Evolutionary conservation across 2,113 vertebrate species (phyloP), one percentile per base, ranked within the genome.

Genomic region (Hydropotes inermis): DNA sequence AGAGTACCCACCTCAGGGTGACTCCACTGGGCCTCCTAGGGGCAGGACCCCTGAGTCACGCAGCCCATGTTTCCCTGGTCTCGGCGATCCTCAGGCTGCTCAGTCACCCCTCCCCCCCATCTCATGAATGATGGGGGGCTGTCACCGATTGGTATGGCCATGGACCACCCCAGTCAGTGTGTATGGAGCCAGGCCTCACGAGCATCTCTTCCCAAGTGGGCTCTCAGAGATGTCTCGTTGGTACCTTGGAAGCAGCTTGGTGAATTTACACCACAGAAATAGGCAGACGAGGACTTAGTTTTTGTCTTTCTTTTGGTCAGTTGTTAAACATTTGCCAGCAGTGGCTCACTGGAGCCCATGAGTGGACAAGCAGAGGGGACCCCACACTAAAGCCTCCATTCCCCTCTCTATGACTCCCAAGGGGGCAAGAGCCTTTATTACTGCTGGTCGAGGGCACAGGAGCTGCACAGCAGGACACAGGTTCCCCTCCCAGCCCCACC

Each of bases 61-160:
- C 30, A 64, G 47, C 25, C 94, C 16, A 7, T 1, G 28, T 30
- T 33, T 16, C 54, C 74, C 39, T 1, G 2, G 4, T 55, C 25
- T 28, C 30, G 2, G 0, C 0, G 7, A 12, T 0, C 83, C 33
- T 30, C 17, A 2, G 27, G 12, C 70, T 19, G 27, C 0, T 36
- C n/a, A 8, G 11, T 43, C 28, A 36, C 23, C 12, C 39, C 14
- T 33, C 23, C 0, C 43, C 23, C 14, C 16, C n/a, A 21, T 60
- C 74, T 25, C 60, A 3, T 6, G 7, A 47, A 7, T 4, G 27
- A 5, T 2, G 43, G 6, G 52, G 14, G 14, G 0, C 7, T 15
- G 10, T 52, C 58, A 2, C 70, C 3, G 0, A 14, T 1, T 2
- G 1, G 57, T 7, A 2, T 0, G 0, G 39, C 8, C 5, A 14